Conservation (phyloP, 2,113 vertebrate genomes). For the Chionomys nivalis region DNA sequence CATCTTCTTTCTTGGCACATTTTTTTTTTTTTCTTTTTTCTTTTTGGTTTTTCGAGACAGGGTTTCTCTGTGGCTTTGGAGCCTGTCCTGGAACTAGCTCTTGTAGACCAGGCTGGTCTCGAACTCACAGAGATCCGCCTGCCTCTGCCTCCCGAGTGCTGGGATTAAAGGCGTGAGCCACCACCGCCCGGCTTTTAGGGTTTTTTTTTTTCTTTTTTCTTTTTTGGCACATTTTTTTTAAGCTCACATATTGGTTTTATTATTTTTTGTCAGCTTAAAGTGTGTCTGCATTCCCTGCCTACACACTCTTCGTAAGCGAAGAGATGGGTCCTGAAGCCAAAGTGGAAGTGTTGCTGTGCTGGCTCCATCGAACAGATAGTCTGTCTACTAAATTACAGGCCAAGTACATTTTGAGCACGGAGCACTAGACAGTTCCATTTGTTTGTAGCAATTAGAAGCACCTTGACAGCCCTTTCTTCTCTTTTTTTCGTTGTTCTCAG, state of each 20-base stretch:
- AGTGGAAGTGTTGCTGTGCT: background rate
- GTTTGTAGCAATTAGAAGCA: background rate
- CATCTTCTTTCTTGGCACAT: background rate
- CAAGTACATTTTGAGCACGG: constrained; percentile 34
- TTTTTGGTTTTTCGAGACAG: too few relatives aligned
- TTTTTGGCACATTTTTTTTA: background rate
- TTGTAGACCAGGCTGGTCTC: too few relatives aligned
- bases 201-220: too few relatives aligned
- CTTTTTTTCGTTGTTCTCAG: background rate
- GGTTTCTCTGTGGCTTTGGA: too few relatives aligned
- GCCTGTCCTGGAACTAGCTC: too few relatives aligned
- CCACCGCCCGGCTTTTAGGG: too few relatives aligned
- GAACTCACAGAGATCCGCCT: too few relatives aligned
- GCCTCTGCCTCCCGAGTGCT: too few relatives aligned
- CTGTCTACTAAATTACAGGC: background rate
- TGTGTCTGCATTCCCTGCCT: background rate
- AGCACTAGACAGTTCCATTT: constrained; percentile 44
- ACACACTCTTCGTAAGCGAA: background rate
- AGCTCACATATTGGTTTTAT: background rate
- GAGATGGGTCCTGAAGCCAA: background rate
- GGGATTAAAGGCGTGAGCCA: too few relatives aligned
- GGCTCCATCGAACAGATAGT: background rate
- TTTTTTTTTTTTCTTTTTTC: background rate
- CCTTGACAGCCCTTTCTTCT: background rate
- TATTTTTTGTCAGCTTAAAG: constrained; percentile 13